These are phyloP conservation scores for Montipora efflorescens DNA, from an alignment of 64 coral and sea anemone genomes.

Conservation along the genomic window DNA sequence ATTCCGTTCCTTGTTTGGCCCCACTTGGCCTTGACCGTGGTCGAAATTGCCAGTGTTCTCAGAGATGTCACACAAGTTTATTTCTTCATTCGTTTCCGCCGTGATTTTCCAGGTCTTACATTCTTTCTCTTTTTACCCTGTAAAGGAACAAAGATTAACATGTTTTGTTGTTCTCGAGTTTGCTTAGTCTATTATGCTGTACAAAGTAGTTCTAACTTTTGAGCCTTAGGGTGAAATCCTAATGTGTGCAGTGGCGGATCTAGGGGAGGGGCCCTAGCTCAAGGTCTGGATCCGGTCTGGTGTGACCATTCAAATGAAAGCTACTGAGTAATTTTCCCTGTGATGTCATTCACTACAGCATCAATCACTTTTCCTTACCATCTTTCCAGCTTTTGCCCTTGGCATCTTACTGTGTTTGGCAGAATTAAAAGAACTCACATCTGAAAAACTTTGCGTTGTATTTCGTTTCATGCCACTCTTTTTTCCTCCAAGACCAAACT, in stretches of 20 bases:
- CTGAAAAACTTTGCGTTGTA: slow-evolving; percentile 66
- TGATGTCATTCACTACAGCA: background rate
- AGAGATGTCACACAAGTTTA: background rate
- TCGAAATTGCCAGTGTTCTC: no score
- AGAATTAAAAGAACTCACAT: slow-evolving; percentile 89
- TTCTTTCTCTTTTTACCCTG: slow-evolving; percentile 79
- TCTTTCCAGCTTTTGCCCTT: slow-evolving; percentile 63
- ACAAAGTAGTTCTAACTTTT: background rate
- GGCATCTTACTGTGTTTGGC: slow-evolving; percentile 93
- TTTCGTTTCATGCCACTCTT: slow-evolving; percentile 90
- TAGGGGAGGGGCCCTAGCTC: background rate
- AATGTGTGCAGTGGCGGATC: background rate
- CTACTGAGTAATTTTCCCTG: no score
- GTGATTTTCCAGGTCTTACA: slow-evolving; percentile 83
- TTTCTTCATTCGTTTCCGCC: slow-evolving; percentile 89
- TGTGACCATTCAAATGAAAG: no score
- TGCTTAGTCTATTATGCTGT: background rate
- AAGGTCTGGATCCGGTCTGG: no score
- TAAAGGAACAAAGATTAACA: background rate
- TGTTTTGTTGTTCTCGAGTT: no score
- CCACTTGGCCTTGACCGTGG: no score
- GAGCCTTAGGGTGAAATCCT: background rate
- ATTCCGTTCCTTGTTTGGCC: no score
- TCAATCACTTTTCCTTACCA: background rate
- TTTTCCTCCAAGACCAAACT: slow-evolving; percentile 95